Conservation (phyloP, 1,140 invertebrate genomes). For the Pseudomyrmex gracilis region DNA sequence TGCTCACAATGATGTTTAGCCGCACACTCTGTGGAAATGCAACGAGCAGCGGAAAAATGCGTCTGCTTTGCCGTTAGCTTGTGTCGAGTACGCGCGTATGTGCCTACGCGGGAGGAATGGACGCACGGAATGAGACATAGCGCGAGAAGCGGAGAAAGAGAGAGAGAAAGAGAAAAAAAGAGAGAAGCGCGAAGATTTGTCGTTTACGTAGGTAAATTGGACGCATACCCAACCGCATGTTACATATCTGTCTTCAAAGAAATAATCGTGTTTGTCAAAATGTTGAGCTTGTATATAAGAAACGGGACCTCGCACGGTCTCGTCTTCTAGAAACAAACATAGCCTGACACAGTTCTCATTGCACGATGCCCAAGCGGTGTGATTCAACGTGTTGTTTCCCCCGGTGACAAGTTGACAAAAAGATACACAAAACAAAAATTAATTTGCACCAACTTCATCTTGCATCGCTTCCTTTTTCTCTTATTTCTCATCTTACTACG, state of each 20-base stretch:
- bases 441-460: no score
- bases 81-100: neutral
- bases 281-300: constrained; percentile 36
- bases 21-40: constrained; percentile 49
- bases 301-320: constrained; percentile 52
- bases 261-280: constrained; percentile 31
- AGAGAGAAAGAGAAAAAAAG: neutral
- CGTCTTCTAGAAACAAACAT: constrained; percentile 57
- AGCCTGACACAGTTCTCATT: constrained; percentile 81
- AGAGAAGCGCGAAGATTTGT: constrained; percentile 4
- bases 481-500: neutral
- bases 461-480: neutral
- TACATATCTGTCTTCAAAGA: constrained; percentile 15
- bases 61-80: constrained; percentile 53
- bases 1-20: constrained; percentile 45
- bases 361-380: constrained; percentile 29
- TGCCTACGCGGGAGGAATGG: constrained; percentile 5
- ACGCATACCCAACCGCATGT: neutral
- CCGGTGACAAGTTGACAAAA: no score
- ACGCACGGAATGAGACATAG: neutral
- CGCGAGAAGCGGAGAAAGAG: neutral
- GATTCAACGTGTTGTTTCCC: constrained; percentile 12
- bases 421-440: no score
- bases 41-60: constrained; percentile 62
- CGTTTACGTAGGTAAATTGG: neutral